Conservation (phyloP, 1,140 invertebrate species). For the Dendrolimus punctatus region DNA sequence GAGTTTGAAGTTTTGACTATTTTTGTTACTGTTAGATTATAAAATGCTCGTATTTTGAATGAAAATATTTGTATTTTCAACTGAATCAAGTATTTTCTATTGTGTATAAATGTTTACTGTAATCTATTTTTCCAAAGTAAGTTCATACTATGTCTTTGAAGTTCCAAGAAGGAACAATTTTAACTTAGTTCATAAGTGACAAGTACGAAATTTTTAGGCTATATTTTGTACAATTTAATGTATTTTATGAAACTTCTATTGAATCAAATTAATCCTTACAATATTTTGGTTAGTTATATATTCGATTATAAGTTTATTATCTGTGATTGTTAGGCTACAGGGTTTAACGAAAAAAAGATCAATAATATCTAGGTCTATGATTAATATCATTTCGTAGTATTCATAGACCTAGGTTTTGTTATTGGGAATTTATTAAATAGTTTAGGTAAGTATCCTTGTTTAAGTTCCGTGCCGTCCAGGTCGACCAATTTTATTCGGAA, state of each 20-base stretch:
- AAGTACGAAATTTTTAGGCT: neutral
- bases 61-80: too few relatives aligned
- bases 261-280: neutral
- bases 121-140: too few relatives aligned
- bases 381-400: too few relatives aligned
- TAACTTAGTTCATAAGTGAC: too few relatives aligned
- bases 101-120: too few relatives aligned
- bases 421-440: neutral
- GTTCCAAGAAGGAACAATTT: too few relatives aligned
- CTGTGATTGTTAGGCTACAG: slow-evolving; percentile 9
- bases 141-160: too few relatives aligned
- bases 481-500: neutral
- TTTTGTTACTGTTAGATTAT: too few relatives aligned
- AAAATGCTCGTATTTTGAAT: too few relatives aligned
- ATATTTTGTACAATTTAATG: neutral
- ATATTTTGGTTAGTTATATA: neutral
- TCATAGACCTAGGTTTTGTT: neutral
- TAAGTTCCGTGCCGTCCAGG: slow-evolving; percentile 3
- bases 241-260: neutral
- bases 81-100: too few relatives aligned
- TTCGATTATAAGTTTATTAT: slow-evolving; percentile 7
- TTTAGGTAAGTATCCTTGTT: neutral
- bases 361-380: neutral
- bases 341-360: slow-evolving; percentile 3
- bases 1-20: too few relatives aligned